Conservation (phyloP, 2,888 invertebrate genomes). For the Oscheius sp. region DNA sequence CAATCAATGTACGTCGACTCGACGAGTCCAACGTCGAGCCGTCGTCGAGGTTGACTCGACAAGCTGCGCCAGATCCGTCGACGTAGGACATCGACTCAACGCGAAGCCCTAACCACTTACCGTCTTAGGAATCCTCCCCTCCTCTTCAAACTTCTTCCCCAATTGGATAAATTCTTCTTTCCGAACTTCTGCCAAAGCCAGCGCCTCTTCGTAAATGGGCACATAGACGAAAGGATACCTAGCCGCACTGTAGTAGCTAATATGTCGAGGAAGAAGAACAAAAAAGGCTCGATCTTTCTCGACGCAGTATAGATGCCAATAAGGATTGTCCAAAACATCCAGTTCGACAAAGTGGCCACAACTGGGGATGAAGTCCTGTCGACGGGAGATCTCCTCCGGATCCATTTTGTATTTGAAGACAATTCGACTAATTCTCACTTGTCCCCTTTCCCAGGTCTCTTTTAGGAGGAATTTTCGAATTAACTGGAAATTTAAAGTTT, state of each 20-base stretch:
- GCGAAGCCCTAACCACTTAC: background rate
- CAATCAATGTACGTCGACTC: too few relatives aligned
- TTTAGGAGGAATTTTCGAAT: background rate
- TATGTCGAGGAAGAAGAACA: slow-evolving; percentile 20
- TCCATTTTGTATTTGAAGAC: slow-evolving; percentile 24
- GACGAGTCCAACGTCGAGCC: too few relatives aligned
- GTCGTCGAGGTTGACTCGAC: too few relatives aligned
- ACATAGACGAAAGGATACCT: slow-evolving; percentile 37
- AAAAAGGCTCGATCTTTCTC: slow-evolving; percentile 29
- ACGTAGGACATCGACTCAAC: too few relatives aligned
- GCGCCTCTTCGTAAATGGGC: slow-evolving; percentile 29
- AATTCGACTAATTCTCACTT: slow-evolving; percentile 14
- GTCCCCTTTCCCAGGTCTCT: background rate
- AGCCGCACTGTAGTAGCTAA: slow-evolving; percentile 11
- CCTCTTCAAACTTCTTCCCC: slow-evolving; percentile 12
- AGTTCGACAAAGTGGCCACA: slow-evolving; percentile 2
- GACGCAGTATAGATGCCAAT: slow-evolving; percentile 34
- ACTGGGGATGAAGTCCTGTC: slow-evolving; percentile 23
- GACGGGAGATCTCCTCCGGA: slow-evolving; percentile 25
- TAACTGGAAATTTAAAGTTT: background rate
- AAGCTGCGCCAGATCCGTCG: too few relatives aligned
- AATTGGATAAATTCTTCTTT: slow-evolving; percentile 25
- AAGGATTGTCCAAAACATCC: slow-evolving; percentile 17
- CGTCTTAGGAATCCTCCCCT: slow-evolving; percentile 12
- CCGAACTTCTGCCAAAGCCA: slow-evolving; percentile 31